A percentile compares a stretch with the other conserved stretches of the same genome.
Conservation (phyloP, 2,797 vertebrate genomes). For the Pangasius mekongensis region DNA sequence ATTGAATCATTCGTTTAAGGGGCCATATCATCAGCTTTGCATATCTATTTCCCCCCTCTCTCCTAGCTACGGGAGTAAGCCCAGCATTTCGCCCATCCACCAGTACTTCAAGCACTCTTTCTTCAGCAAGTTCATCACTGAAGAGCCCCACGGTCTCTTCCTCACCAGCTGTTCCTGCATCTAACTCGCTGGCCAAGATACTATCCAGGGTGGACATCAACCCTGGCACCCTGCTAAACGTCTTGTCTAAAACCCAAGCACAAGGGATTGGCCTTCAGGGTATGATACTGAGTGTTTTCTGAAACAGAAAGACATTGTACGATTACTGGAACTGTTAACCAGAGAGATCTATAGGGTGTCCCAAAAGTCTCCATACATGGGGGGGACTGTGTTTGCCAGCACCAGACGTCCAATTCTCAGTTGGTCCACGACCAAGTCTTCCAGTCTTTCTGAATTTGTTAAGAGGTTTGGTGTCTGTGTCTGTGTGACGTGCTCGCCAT, state of each 20-base stretch:
- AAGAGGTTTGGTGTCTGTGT: too few species aligned
- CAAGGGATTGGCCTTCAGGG: constrained; percentile 80
- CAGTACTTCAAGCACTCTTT: constrained; percentile 65
- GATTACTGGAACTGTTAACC: background rate
- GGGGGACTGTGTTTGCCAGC: too few species aligned
- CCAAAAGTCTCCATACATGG: too few species aligned
- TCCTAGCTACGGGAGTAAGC: constrained; percentile 71
- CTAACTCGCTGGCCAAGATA: constrained; percentile 84
- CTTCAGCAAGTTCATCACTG: constrained; percentile 53
- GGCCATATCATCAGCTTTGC: background rate
- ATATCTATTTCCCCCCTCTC: background rate
- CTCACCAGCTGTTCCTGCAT: constrained; percentile 68
- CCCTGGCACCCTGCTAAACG: constrained; percentile 87
- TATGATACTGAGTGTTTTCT: constrained; percentile 65
- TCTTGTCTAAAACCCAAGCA: constrained; percentile 87
- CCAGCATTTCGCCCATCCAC: constrained; percentile 78
- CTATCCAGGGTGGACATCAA: constrained; percentile 92
- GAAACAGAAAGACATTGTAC: background rate
- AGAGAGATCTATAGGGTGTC: background rate
- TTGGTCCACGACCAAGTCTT: too few species aligned
- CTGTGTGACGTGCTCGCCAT: too few species aligned
- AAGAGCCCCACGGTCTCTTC: constrained; percentile 70
- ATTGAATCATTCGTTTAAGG: background rate
- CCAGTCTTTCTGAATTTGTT: too few species aligned
- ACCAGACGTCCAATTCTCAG: too few species aligned